A percentile compares a stretch with the other conserved stretches of the same genome.
Conservation (phyloP, 2,113 vertebrate species). For the Oxygymnocypris stewartii region DNA sequence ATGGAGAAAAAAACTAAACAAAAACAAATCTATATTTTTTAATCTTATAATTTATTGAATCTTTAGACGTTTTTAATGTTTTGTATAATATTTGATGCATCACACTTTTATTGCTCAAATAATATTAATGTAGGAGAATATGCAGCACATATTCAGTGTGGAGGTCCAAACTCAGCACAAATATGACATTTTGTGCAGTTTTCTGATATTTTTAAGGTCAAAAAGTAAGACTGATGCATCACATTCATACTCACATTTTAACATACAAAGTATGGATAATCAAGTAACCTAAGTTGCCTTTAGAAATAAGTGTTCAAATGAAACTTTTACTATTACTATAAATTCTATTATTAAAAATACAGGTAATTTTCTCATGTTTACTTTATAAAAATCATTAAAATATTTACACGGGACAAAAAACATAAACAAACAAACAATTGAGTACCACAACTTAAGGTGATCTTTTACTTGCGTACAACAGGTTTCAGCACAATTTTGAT, state of each 20-base stretch:
- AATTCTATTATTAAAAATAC: not conserved
- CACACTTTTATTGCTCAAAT: not conserved
- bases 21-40: no score
- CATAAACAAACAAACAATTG: not conserved
- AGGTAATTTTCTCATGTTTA: not conserved
- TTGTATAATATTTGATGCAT: not conserved
- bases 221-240: not conserved
- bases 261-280: not conserved
- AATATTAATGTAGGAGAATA: not conserved
- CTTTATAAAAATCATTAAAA: not conserved
- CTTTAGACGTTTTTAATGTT: not conserved
- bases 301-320: not conserved
- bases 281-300: not conserved
- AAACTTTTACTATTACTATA: not conserved
- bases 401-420: not conserved
- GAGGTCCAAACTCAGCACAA: not conserved
- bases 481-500: not conserved
- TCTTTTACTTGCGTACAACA: not conserved
- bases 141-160: not conserved
- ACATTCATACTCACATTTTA: not conserved
- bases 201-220: not conserved
- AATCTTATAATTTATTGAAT: no score
- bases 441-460: not conserved
- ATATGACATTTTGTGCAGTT: not conserved
- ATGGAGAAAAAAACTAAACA: no score